phyloP scores from a whole-genome alignment of 2,888 invertebrate genomes.

The Heliconius charithonia region DNA sequence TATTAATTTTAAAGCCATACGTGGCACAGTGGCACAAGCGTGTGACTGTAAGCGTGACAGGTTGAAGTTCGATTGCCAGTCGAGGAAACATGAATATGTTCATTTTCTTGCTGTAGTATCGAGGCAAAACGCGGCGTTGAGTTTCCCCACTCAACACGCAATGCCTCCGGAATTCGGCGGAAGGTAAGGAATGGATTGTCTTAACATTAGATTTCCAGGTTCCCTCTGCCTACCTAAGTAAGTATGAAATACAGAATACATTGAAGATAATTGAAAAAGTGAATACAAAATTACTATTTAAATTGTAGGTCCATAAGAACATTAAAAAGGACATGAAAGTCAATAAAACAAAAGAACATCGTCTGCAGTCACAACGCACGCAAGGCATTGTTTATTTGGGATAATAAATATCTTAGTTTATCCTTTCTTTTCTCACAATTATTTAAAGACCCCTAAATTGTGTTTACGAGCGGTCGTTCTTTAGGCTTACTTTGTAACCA shows the following conservation, averaged over 20 bases:
- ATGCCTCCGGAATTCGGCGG: too few relatives aligned
- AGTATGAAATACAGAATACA: too few relatives aligned
- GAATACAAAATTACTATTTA: too few relatives aligned
- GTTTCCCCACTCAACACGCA: too few relatives aligned
- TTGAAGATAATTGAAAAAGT: too few relatives aligned
- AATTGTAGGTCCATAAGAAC: too few relatives aligned
- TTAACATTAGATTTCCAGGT: neutral
- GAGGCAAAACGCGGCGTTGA: neutral
- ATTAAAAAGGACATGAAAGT: too few relatives aligned
- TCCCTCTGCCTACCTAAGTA: too few relatives aligned
- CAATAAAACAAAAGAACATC: neutral
- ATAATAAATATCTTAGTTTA: constrained; percentile 34
- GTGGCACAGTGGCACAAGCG: neutral
- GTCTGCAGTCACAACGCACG: constrained; percentile 17
- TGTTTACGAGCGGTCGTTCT: constrained; percentile 35
- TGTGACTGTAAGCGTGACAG: neutral
- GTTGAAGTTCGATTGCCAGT: neutral
- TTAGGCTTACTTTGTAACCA: constrained; percentile 22
- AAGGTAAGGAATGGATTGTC: neutral
- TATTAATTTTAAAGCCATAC: neutral
- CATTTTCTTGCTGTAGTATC: neutral
- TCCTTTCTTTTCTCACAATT: constrained; percentile 36
- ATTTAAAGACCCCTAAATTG: constrained; percentile 38
- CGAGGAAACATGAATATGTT: neutral
- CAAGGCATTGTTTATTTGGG: constrained; percentile 35